Percentiles rank a stretch among this genome's conserved stretches.
These are phyloP conservation scores for Cryptocephalus primarius DNA, from an alignment of 2,888 invertebrate genomes.

Conservation along the genomic window DNA sequence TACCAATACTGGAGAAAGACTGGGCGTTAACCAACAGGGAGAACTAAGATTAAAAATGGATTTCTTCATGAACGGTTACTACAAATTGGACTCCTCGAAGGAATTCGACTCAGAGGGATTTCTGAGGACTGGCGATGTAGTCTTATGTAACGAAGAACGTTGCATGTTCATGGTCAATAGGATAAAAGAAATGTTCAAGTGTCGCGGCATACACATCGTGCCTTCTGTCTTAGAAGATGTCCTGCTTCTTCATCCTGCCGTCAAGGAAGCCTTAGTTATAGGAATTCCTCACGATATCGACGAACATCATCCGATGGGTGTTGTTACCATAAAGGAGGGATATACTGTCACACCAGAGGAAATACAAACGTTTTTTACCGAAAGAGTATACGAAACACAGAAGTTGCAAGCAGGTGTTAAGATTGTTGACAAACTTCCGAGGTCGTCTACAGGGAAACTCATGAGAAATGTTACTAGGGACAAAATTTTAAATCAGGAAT, in stretches of 20 bases:
- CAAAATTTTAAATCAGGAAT: too few species aligned
- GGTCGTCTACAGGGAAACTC: too few species aligned
- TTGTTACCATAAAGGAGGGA: too few species aligned
- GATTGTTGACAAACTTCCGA: too few species aligned
- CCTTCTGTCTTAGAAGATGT: conserved; percentile 72
- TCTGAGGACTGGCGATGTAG: conserved; percentile 41
- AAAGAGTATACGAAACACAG: too few species aligned
- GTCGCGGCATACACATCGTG: conserved; percentile 42
- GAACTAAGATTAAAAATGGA: conserved; percentile 41
- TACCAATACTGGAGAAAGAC: conserved; percentile 34
- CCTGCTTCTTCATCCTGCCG: conserved; percentile 54
- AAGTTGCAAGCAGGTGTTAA: too few species aligned
- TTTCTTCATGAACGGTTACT: conserved; percentile 34
- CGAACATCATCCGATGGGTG: too few species aligned
- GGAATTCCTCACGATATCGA: conserved; percentile 7
- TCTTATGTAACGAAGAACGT: conserved; percentile 37
- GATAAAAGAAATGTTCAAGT: conserved; percentile 40
- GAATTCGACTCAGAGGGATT: conserved; percentile 35
- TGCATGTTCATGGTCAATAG: conserved; percentile 38
- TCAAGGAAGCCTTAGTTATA: conserved; percentile 70
- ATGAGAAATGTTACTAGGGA: too few species aligned
- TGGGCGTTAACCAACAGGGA: conserved; percentile 39
- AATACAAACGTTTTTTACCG: too few species aligned
- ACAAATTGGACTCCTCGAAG: conserved; percentile 35
- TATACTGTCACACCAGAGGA: too few species aligned